Base-by-base conservation (phyloP, 2,888 invertebrate species). In the Amiota communis region DNA sequence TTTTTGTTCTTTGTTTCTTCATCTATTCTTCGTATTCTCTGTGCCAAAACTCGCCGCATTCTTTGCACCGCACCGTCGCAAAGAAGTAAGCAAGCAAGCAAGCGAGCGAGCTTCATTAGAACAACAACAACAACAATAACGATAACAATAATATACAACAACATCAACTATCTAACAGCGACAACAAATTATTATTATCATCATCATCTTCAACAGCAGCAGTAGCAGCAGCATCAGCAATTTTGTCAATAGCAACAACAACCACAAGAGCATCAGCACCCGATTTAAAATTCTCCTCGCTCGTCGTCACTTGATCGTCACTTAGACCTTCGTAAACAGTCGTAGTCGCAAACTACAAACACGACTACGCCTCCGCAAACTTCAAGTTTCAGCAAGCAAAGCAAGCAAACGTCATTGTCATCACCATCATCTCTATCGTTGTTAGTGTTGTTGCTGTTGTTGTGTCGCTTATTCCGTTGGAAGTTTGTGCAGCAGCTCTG, bases 401-500 rank as follows among this genome's bases (percentile, higher is more conserved):
- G 20, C 11, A 15, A 59, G 59, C 59, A 59, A 20, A 3, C 53
- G 9, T 59, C 11, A 59, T 59, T 11, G 8, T 59, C 20, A 17
- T 4, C 20, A 11, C 12, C 59, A 59, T 17, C 59, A 59, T 59
- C 17, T 15, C 59, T 20, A 20, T 59, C 61, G 49, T 74, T 56
- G 71, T 74, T 72, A 70, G 74, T 77, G 77, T 78, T 76, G 77
- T 75, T 77, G 73, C 68, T 76, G 71, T 79, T 75, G 74, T 79
- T 75, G 74, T 77, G 12, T 81, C 76, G 76, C n/a, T 65, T 68
- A 78, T 80, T 77, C 79, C 67, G 53, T 68, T 70, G 79, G 78
- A 82, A 86, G 92, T 92, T 87, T 80, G 84, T 83, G 86, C 84
- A 84, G 81, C 81, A 84, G 81, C 81, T 87, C 86, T 88, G 87